Evolutionary conservation across 2,797 vertebrate genomes (phyloP).

Genomic region (Calcarius lapponicus): DNA sequence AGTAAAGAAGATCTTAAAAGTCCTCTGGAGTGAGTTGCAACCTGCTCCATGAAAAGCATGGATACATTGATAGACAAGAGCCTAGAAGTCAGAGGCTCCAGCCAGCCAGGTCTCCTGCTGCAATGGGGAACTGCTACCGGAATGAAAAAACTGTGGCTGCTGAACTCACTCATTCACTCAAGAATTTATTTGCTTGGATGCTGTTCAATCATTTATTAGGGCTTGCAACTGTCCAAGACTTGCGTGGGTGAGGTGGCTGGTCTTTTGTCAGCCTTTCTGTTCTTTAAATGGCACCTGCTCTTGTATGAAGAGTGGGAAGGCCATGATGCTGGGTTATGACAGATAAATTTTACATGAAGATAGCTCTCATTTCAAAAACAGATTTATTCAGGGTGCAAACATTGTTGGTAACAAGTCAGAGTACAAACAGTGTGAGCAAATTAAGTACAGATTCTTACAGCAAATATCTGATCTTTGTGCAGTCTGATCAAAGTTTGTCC

Average conservation of each 20-base stretch:
- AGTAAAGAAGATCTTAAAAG: neutral
- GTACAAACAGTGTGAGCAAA: rapidly evolving
- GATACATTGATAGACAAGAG: neutral
- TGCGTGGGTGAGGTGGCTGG: neutral
- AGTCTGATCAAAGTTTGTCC: neutral
- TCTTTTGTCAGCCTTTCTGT: neutral
- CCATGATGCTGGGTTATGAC: rapidly evolving
- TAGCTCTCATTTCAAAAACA: neutral
- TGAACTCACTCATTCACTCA: neutral
- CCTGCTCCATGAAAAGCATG: neutral
- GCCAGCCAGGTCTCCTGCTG: neutral
- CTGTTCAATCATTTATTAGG: neutral
- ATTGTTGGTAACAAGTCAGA: too few species aligned
- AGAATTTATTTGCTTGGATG: neutral
- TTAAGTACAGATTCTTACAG: neutral
- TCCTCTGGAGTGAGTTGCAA: neutral
- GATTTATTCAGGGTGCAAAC: neutral
- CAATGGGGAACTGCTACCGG: neutral
- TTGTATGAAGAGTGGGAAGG: neutral
- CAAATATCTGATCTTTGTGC: neutral
- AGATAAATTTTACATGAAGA: neutral
- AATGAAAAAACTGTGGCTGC: neutral
- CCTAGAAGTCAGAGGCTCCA: neutral
- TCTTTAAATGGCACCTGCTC: neutral
- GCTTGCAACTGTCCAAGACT: neutral